These are phyloP conservation scores for Ianthella basta DNA, from an alignment of 37 sponge, comb jelly and placozoan species.

Conservation along the genomic window DNA sequence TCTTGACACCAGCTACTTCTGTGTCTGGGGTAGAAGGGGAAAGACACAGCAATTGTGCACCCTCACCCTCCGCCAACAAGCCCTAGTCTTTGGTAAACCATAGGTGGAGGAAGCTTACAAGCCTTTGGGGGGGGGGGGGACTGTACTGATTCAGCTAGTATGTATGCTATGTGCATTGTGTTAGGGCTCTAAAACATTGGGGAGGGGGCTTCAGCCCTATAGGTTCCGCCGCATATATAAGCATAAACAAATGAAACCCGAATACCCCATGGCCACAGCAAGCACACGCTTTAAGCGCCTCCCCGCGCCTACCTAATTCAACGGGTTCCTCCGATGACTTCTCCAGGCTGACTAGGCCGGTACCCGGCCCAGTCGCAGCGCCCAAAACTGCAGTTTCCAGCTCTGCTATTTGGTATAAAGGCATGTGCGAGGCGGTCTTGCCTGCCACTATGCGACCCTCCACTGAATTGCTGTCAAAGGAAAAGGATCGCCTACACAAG, in stretches of 20 bases:
- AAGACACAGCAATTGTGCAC: too few relatives aligned
- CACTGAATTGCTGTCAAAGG: not conserved
- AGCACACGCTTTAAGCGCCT: too few relatives aligned
- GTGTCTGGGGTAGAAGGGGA: constrained; percentile 3
- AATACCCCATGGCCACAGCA: too few relatives aligned
- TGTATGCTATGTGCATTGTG: too few relatives aligned
- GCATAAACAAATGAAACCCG: too few relatives aligned
- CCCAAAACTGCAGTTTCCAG: constrained; percentile 47
- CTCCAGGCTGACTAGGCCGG: constrained; percentile 61
- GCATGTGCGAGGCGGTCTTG: constrained; percentile 41
- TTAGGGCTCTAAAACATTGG: too few relatives aligned
- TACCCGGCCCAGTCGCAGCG: constrained; percentile 66
- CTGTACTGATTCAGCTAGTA: too few relatives aligned
- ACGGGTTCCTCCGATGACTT: not conserved
- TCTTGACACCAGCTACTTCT: constrained; percentile 48
- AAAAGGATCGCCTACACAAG: not conserved
- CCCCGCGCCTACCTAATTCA: not conserved
- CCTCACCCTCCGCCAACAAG: too few relatives aligned
- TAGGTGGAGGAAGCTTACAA: too few relatives aligned
- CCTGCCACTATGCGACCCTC: not conserved
- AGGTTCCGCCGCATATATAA: not conserved
- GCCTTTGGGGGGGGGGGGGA: too few relatives aligned
- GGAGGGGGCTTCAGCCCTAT: not conserved
- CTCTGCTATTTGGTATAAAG: constrained; percentile 38
- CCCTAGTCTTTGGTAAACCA: too few relatives aligned